Conservation (phyloP, 2,888 invertebrate genomes). For the Caenorhabditis auriculariae region DNA sequence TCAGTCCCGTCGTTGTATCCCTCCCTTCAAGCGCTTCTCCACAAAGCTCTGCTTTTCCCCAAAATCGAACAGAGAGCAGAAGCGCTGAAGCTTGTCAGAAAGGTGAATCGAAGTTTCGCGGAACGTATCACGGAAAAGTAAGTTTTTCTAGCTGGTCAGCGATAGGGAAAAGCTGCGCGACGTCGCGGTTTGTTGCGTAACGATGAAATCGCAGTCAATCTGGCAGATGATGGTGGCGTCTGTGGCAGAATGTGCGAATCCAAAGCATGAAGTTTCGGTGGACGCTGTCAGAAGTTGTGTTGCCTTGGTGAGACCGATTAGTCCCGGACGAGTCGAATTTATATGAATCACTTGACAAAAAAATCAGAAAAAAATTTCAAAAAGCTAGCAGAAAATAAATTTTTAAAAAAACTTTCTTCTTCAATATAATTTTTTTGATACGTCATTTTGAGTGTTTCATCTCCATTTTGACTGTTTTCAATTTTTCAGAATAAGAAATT, state of each 20-base stretch:
- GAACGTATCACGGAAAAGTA: no score
- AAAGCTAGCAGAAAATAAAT: no score
- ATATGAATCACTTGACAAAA: no score
- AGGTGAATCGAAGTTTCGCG: no score
- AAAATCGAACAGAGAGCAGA: constrained; percentile 43
- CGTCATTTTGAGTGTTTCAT: neutral
- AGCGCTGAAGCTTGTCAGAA: constrained; percentile 39
- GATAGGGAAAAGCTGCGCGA: constrained; percentile 27
- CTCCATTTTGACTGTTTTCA: neutral
- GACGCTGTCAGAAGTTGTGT: constrained; percentile 45
- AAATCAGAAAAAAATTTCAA: no score
- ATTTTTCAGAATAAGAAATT: neutral
- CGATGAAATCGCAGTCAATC: constrained; percentile 24
- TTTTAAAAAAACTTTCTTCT: no score
- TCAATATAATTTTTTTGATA: neutral
- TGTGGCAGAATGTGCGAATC: constrained; percentile 39
- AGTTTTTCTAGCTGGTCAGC: constrained; percentile 13
- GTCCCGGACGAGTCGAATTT: no score
- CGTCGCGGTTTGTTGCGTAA: constrained; percentile 19
- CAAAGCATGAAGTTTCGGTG: constrained; percentile 41
- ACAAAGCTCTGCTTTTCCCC: constrained; percentile 47
- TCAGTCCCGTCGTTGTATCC: constrained; percentile 29
- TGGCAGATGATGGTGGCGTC: constrained; percentile 48
- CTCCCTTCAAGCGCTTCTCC: constrained; percentile 43
- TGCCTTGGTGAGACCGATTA: constrained; percentile 33